These are phyloP conservation scores for Aricia artaxerxes DNA, from an alignment of 2,888 invertebrate species.

Conservation along the genomic window DNA sequence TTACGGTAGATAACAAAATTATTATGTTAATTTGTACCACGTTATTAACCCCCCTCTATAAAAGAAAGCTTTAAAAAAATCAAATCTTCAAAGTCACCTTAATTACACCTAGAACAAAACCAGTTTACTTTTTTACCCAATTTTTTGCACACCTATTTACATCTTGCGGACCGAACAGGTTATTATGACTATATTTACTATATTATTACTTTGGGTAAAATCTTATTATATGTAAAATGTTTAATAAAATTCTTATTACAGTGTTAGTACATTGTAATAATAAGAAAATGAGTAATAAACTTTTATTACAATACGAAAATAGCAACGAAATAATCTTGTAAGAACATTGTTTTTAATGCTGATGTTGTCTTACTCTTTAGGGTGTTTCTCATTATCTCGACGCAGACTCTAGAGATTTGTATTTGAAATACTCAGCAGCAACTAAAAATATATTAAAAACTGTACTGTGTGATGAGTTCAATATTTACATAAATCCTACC, in stretches of 20 bases:
- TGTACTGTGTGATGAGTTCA: no score
- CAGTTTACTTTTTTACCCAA: not conserved
- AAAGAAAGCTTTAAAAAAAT: not conserved
- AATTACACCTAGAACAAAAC: not conserved
- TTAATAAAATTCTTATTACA: not conserved
- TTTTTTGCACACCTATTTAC: not conserved
- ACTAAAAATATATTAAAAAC: no score
- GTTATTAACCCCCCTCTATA: not conserved
- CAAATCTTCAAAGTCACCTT: not conserved
- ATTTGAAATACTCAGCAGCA: not conserved
- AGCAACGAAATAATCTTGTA: slow-evolving; percentile 2
- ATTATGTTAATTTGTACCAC: no score
- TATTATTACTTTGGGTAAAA: not conserved
- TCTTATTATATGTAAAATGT: not conserved
- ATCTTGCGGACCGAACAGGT: not conserved
- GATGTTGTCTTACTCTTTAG: not conserved
- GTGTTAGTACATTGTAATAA: not conserved
- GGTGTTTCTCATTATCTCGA: not conserved
- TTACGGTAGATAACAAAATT: no score
- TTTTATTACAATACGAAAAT: not conserved
- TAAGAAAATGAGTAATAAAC: not conserved
- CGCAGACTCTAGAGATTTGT: not conserved
- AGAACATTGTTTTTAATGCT: slow-evolving; percentile 14
- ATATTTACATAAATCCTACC: no score
- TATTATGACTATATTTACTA: not conserved